Evolutionary conservation across 2,797 vertebrate genomes (phyloP).

Genomic region (Valencia hispanica): DNA sequence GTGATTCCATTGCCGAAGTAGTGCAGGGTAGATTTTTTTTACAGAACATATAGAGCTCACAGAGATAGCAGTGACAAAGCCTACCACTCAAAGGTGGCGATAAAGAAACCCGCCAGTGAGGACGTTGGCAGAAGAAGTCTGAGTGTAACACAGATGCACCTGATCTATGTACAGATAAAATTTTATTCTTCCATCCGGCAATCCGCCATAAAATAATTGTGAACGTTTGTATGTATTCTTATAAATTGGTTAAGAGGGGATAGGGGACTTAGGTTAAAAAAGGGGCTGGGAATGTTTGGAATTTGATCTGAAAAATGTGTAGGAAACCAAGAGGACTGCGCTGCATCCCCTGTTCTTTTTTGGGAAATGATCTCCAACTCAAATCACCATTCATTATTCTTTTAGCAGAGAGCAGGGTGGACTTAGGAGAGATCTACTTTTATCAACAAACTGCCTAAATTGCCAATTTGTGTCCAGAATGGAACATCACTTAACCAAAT

Average conservation of each 20-base stretch:
- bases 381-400: conserved; percentile 25
- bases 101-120: no score
- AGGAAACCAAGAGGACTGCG: background rate
- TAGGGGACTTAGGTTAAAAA: no score
- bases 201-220: background rate
- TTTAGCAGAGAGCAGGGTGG: conserved; percentile 20
- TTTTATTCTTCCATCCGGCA: no score
- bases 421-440: conserved; percentile 41
- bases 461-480: conserved; percentile 23
- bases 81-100: no score
- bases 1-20: no score
- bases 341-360: background rate
- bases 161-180: no score
- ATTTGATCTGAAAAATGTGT: background rate
- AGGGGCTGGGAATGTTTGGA: background rate
- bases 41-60: no score
- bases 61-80: no score
- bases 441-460: conserved; percentile 37
- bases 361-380: conserved; percentile 8
- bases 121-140: no score
- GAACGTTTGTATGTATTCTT: background rate
- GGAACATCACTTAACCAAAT: conserved; percentile 41
- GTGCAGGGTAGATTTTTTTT: no score
- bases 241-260: no score
- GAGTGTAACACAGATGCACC: no score